Conservation (phyloP, 1,140 invertebrate genomes). For the Meloidogyne exigua region DNA sequence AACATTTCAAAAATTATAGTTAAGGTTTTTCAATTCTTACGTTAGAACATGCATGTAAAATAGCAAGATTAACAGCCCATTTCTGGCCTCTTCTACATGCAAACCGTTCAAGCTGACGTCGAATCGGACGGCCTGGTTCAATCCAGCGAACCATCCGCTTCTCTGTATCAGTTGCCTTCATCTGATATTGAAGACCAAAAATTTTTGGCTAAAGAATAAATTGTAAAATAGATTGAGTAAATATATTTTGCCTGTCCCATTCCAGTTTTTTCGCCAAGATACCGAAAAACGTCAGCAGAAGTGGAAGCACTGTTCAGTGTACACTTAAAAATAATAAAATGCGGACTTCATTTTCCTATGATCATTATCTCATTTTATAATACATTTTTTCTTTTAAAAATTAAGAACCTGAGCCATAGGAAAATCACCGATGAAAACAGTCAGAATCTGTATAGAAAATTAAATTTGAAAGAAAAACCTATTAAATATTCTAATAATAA, state of each 20-base stretch:
- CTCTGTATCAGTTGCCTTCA: conserved; percentile 54
- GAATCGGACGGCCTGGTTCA: conserved; percentile 53
- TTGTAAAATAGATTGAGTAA: neutral
- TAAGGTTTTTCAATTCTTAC: conserved; percentile 35
- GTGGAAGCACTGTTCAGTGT: conserved; percentile 52
- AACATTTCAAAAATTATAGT: neutral
- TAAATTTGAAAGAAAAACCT: neutral
- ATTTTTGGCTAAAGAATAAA: conserved; percentile 45
- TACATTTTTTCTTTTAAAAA: neutral
- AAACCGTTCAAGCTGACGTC: conserved; percentile 55
- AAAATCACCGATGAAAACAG: conserved; percentile 49
- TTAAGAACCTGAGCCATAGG: conserved; percentile 39
- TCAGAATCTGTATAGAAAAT: conserved; percentile 45
- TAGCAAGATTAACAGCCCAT: conserved; percentile 53
- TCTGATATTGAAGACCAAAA: conserved; percentile 57
- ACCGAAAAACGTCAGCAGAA: conserved; percentile 49
- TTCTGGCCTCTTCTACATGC: conserved; percentile 49
- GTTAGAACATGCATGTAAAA: conserved; percentile 58
- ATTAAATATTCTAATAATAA: neutral
- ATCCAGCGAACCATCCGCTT: conserved; percentile 53
- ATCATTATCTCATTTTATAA: too few species aligned
- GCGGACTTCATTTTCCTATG: too few species aligned
- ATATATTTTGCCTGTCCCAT: conserved; percentile 43
- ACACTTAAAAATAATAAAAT: conserved; percentile 21
- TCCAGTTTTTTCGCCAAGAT: conserved; percentile 52